phyloP scores from a whole-genome alignment of 1,140 invertebrate genomes.

The Bombus fervidus region DNA sequence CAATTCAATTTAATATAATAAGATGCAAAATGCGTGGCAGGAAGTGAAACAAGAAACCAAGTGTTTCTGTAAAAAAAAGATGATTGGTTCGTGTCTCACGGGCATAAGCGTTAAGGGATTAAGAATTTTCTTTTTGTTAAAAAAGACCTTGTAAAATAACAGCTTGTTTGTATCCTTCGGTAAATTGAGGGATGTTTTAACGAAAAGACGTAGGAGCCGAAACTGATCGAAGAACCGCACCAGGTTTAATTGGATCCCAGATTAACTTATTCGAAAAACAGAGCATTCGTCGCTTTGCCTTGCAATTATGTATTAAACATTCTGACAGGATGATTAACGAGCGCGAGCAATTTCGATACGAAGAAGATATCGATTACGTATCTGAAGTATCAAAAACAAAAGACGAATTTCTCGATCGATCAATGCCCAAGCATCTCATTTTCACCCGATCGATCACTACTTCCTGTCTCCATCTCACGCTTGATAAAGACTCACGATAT shows the following conservation, averaged over 20 bases:
- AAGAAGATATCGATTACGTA: slow-evolving; percentile 26
- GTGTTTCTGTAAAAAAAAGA: no score
- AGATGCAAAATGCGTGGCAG: no score
- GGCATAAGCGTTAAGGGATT: no score
- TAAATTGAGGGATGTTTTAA: neutral
- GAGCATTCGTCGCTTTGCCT: neutral
- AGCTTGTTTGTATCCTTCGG: no score
- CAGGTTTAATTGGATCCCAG: neutral
- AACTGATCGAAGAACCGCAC: no score
- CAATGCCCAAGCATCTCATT: neutral
- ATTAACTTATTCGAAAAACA: neutral
- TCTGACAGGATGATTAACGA: slow-evolving; percentile 22
- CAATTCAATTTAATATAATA: no score
- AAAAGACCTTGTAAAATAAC: no score
- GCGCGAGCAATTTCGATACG: neutral
- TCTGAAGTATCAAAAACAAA: slow-evolving; percentile 2
- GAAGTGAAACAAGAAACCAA: no score
- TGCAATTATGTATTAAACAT: slow-evolving; percentile 7
- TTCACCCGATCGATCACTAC: slow-evolving; percentile 3
- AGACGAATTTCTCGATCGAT: slow-evolving; percentile 11
- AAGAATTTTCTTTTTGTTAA: no score
- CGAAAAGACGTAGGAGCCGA: neutral
- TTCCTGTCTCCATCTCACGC: slow-evolving; percentile 5
- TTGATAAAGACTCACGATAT: neutral
- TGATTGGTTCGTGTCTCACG: no score